Base-by-base conservation (phyloP, 1,140 invertebrate species). In the Paraescarpia echinospica region DNA sequence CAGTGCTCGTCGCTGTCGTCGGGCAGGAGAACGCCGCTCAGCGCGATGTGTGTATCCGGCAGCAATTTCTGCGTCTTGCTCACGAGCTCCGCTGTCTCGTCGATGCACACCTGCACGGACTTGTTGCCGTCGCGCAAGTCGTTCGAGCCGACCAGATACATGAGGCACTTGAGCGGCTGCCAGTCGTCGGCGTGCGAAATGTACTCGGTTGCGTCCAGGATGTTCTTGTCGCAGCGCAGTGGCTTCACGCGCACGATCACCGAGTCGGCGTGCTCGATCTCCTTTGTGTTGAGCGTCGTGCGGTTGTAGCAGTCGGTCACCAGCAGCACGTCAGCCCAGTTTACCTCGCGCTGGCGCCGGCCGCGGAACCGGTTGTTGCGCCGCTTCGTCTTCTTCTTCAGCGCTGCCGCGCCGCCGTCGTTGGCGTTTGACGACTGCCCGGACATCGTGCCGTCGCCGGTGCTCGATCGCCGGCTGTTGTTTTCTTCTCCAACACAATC, bases 1-100 rank as follows among this genome's bases (percentile, higher is more conserved):
- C 59, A 77, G 59, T 77, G 59, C 59, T 77, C 59, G 59, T 77
- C 59, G 59, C 59, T 77, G 59, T 77, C 59, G 59, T 77, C 59
- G 59, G 59, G 59, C 59, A 77, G 27, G 59, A 77, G 59, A 2
- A 77, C 59, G 59, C 59, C 22, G 27, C 59, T 77, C 59, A 77
- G 59, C 0, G 59, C 59, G 59, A 77, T 77, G 59, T 77, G 59
- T 27, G 59, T 77, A 27, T 77, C 59, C 9, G 59, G 59, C 1
- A 77, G 59, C 8, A 77, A 18, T 27, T 77, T 77, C 59, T 77
- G 59, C 59, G 59, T 77, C 59, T 77, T 77, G 59, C 59, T 77
- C 18, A 77, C 59, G 27, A 77, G 59, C 59, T 77, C 59, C 18
- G 59, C 27, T 18, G 59, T 77, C 22, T 77, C 59, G 4, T 77